Conservation (phyloP, 53 echinoderm and acorn worm species). For the Apostichopus leukothele region DNA sequence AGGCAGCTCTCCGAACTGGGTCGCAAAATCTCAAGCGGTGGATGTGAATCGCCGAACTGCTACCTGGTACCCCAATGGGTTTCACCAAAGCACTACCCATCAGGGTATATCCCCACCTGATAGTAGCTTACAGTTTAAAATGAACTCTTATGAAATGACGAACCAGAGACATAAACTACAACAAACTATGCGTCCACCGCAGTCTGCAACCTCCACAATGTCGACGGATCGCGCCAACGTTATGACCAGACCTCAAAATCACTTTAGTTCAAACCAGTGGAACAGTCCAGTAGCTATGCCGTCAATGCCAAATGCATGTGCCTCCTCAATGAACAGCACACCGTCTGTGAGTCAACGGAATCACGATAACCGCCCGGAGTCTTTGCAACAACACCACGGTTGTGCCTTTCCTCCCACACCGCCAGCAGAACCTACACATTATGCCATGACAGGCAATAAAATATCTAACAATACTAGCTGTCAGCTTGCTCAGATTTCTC, state of each 20-base stretch:
- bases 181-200: neutral
- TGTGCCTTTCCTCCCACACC: conserved; percentile 26
- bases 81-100: neutral
- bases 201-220: neutral
- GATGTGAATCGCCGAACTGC: neutral
- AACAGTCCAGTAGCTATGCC: neutral
- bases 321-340: neutral
- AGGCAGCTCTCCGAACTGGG: conserved; percentile 3
- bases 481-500: neutral
- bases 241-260: neutral
- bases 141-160: neutral
- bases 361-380: neutral
- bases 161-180: neutral
- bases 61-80: conserved; percentile 14
- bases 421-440: neutral
- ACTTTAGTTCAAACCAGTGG: conserved; percentile 18
- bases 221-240: neutral
- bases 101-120: too few relatives aligned
- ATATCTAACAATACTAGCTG: neutral
- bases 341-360: neutral
- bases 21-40: conserved; percentile 15
- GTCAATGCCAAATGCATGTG: conserved; percentile 8
- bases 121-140: neutral
- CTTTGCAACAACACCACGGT: neutral
- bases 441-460: neutral